Evolutionary conservation across 2,888 invertebrate genomes (phyloP).

Genomic region (Drosophila limbata): DNA sequence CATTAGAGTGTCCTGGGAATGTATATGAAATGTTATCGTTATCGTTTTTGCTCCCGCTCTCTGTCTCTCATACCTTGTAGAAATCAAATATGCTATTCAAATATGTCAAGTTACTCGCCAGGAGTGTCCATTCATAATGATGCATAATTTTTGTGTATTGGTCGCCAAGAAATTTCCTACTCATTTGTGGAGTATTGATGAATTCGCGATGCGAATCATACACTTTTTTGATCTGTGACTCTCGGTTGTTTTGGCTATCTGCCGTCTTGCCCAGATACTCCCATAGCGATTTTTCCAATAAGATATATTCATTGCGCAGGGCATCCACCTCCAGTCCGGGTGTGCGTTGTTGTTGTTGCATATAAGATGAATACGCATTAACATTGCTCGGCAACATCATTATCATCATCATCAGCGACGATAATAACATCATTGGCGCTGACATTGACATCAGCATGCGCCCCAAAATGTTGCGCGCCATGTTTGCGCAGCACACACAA

Average conservation of each 20-base stretch:
- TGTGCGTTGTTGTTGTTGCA: conserved; percentile 23
- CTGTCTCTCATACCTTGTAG: conserved; percentile 87
- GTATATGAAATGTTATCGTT: conserved; percentile 1
- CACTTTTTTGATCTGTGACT: conserved; percentile 81
- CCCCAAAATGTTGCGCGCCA: conserved; percentile 4
- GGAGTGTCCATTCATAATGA: conserved; percentile 89
- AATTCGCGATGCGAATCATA: conserved; percentile 82
- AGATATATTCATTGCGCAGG: conserved; percentile 87
- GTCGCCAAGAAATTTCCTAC: conserved; percentile 60
- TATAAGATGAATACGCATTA: conserved; percentile 38
- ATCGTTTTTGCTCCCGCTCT: not conserved
- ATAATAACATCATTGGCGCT: conserved; percentile 14
- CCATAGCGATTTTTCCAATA: conserved; percentile 86
- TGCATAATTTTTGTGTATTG: conserved; percentile 81
- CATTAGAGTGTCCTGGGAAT: conserved; percentile 58
- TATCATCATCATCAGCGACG: conserved; percentile 5
- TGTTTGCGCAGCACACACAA: conserved; percentile 15
- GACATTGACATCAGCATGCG: conserved; percentile 29
- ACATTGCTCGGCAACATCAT: conserved; percentile 1
- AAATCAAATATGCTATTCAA: conserved; percentile 89
- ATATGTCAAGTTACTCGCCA: conserved; percentile 87
- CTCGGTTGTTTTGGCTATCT: conserved; percentile 68
- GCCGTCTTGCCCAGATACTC: conserved; percentile 75
- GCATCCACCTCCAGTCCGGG: conserved; percentile 87
- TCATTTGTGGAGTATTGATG: conserved; percentile 62